Percentiles rank a stretch among this genome's conserved stretches.
Conservation (phyloP, 2,113 vertebrate species). For the Hippocampus zosterae region DNA sequence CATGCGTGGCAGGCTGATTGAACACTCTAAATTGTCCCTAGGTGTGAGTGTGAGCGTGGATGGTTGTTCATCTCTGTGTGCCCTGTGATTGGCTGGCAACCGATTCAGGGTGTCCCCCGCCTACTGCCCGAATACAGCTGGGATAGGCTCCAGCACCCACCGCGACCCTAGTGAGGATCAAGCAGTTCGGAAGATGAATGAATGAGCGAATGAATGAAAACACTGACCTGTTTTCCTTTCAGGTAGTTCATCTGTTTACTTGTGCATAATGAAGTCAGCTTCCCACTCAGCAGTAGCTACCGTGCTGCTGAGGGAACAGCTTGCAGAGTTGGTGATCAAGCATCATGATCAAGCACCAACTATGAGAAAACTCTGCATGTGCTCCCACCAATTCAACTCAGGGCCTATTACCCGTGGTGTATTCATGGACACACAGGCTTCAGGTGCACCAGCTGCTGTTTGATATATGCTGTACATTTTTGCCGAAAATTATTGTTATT, state of each 20-base stretch:
- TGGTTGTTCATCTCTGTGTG: too few relatives aligned
- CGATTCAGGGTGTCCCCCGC: too few relatives aligned
- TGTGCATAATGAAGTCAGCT: conserved; percentile 49
- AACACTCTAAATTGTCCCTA: too few relatives aligned
- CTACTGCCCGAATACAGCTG: too few relatives aligned
- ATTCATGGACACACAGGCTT: conserved; percentile 57
- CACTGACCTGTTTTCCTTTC: conserved; percentile 32
- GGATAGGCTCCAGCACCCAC: too few relatives aligned
- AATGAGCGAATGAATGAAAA: too few relatives aligned
- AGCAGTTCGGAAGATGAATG: too few relatives aligned
- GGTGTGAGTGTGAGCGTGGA: too few relatives aligned
- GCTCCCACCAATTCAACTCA: conserved; percentile 59
- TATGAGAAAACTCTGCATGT: conserved; percentile 59
- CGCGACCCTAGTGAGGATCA: too few relatives aligned
- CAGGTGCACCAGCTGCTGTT: conserved; percentile 45
- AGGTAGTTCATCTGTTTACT: conserved; percentile 53
- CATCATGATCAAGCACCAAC: conserved; percentile 69
- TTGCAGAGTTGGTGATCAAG: conserved; percentile 66
- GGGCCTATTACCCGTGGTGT: conserved; percentile 54
- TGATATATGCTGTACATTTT: conserved; percentile 22
- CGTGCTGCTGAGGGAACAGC: conserved; percentile 53
- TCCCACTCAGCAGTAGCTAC: conserved; percentile 36
- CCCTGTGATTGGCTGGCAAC: too few relatives aligned
- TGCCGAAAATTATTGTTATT: conserved; percentile 7
- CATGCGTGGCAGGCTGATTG: too few relatives aligned